Conservation (phyloP, 2,888 invertebrate genomes). For the Slavum lentiscoides region DNA sequence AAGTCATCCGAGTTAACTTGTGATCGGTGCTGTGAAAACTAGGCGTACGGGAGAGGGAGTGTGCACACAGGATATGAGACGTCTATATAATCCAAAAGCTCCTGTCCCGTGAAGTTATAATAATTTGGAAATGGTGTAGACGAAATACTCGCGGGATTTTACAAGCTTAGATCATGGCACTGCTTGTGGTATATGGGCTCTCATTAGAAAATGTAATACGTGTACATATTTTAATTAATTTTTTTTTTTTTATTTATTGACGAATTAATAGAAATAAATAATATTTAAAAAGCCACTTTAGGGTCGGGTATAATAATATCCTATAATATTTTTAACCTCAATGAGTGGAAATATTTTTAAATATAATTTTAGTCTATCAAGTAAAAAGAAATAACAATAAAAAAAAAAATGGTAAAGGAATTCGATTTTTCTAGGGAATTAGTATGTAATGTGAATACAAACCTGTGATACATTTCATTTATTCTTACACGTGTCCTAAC, state of each 20-base stretch:
- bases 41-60: background rate
- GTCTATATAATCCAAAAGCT: background rate
- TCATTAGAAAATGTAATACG: slow-evolving; percentile 12
- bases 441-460: slow-evolving; percentile 38
- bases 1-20: slow-evolving; percentile 8
- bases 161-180: background rate
- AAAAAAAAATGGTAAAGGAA: slow-evolving; percentile 28
- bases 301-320: slow-evolving; percentile 41
- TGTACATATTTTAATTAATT: background rate
- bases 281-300: slow-evolving; percentile 25
- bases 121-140: too few species aligned
- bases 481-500: slow-evolving; percentile 49
- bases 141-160: too few species aligned
- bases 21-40: background rate
- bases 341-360: background rate
- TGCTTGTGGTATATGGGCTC: slow-evolving; percentile 41
- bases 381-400: background rate
- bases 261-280: background rate
- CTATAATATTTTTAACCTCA: slow-evolving; percentile 23
- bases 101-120: background rate
- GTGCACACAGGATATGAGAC: background rate
- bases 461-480: slow-evolving; percentile 48
- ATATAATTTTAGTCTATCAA: background rate
- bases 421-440: slow-evolving; percentile 20
- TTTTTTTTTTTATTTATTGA: background rate